Conservation (phyloP, 2,888 invertebrate genomes). For the Rosalia funebris region DNA sequence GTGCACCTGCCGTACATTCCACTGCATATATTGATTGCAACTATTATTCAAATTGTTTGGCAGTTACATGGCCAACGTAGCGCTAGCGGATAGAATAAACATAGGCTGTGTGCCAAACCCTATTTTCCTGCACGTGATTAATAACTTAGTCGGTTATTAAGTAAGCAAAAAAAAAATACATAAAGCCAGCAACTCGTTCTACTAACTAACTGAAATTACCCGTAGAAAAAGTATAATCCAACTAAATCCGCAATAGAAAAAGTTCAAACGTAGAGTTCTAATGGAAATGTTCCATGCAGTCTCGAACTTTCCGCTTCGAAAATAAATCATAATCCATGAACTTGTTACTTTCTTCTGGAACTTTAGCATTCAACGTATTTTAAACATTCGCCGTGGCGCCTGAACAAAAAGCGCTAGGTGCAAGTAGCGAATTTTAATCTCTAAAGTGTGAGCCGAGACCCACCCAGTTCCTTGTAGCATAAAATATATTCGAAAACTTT, state of each 20-base stretch:
- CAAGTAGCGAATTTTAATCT: constrained; percentile 27
- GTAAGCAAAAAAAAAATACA: background rate
- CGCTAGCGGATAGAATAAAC: constrained; percentile 5
- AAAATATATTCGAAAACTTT: constrained; percentile 32
- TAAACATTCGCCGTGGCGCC: constrained; percentile 7
- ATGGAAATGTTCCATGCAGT: constrained; percentile 19
- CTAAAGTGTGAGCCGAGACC: constrained; percentile 20
- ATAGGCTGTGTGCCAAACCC: constrained; percentile 16
- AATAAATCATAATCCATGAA: constrained; percentile 26
- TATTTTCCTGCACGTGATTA: constrained; percentile 23
- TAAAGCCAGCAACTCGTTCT: background rate
- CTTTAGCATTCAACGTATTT: constrained; percentile 16
- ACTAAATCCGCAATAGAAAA: constrained; percentile 9
- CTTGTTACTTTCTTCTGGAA: constrained; percentile 25
- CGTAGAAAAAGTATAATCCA: background rate
- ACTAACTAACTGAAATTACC: background rate
- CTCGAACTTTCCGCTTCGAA: background rate
- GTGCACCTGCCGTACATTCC: background rate
- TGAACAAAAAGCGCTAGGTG: constrained; percentile 8
- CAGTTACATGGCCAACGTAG: background rate
- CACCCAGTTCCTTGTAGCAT: constrained; percentile 6
- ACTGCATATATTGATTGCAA: background rate
- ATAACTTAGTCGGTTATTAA: constrained; percentile 4
- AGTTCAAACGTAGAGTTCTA: constrained; percentile 4
- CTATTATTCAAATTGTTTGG: constrained; percentile 21